Base-by-base conservation (phyloP, 2,888 invertebrate species). In the Helleia helle region DNA sequence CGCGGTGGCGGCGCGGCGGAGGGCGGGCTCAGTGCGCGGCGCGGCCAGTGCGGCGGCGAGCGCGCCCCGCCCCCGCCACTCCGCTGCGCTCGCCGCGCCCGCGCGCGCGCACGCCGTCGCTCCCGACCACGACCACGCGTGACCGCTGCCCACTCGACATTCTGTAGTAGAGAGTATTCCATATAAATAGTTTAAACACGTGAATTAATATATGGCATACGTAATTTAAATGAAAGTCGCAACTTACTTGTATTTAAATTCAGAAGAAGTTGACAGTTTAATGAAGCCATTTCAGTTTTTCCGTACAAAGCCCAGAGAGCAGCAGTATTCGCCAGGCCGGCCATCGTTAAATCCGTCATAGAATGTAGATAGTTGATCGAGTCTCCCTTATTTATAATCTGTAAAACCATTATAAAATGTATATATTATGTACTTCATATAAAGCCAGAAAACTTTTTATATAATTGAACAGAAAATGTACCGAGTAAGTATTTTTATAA, bases 251-350 rank as follows among this genome's bases (percentile, higher is more conserved):
- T 89, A 62, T 94, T 93, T 12, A 93, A 86, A 54, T 92, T 89
- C 0, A 96, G 81, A 26, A 95, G 74, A 8, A 95, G 71, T 67
- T 96, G 95, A 37, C 93, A 90, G 66, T 90, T 91, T 24, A 96
- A 80, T 0, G 92, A 91, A 0, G 93, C 90, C 88, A 95, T 91
- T 68, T 94, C 93, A 1, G 91, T 90, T 69, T 94, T 93, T 1
- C 97, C 97, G 65, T 95, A 96, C 41, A 94, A 88, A 8, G 91
- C 88, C 96, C 96, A 96, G 6, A 97, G 80, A 0, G 94, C 93
- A 1, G 95, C 91, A 52, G 93, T 91, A 71, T 95, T 91, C 0
- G 93, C 90, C 52, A 93, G 88, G 13, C 93, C 93, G 48, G 92
- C 91, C 49, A 93, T 91, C 47, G 93, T 91, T 40, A 96, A 83